A percentile compares a stretch with the other conserved stretches of the same genome.
These are phyloP conservation scores for Egretta garzetta DNA, from an alignment of 2,113 vertebrate species.

Conservation along the genomic window DNA sequence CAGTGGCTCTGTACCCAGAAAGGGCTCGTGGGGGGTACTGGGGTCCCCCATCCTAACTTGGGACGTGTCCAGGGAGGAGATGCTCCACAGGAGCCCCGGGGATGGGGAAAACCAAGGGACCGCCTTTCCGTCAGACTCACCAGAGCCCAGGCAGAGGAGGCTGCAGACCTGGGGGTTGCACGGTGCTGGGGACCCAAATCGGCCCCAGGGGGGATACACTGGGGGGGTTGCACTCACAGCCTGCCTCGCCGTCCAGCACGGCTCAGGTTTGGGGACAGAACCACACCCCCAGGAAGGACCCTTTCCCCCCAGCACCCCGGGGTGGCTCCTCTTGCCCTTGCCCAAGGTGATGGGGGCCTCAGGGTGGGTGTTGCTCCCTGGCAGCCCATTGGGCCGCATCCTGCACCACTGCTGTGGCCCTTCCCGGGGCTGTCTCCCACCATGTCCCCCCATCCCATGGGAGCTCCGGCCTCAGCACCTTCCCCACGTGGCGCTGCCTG, in stretches of 20 bases:
- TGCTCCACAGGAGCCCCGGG: neutral
- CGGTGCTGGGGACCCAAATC: neutral
- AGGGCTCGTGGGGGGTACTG: fast-evolving
- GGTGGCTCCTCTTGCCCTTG: neutral
- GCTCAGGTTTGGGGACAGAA: fast-evolving
- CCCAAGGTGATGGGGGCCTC: neutral
- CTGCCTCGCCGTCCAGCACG: neutral
- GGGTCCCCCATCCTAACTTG: neutral
- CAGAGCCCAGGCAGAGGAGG: fast-evolving
- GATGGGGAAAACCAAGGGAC: neutral
- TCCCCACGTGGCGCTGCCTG: neutral
- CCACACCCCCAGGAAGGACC: neutral
- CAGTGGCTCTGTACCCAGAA: neutral
- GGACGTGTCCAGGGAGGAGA: fast-evolving
- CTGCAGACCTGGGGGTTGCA: no score
- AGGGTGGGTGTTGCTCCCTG: neutral
- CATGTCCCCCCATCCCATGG: fast-evolving
- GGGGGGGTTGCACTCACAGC: no score
- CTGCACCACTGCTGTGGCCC: neutral
- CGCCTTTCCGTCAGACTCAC: fast-evolving
- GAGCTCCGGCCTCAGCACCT: neutral
- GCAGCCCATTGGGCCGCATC: neutral
- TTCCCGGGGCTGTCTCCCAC: neutral
- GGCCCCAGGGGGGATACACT: neutral
- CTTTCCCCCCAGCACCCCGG: fast-evolving